A percentile compares a stretch with the other conserved stretches of the same genome.
Conservation (phyloP, 2,113 vertebrate genomes). For the Megalops atlanticus region DNA sequence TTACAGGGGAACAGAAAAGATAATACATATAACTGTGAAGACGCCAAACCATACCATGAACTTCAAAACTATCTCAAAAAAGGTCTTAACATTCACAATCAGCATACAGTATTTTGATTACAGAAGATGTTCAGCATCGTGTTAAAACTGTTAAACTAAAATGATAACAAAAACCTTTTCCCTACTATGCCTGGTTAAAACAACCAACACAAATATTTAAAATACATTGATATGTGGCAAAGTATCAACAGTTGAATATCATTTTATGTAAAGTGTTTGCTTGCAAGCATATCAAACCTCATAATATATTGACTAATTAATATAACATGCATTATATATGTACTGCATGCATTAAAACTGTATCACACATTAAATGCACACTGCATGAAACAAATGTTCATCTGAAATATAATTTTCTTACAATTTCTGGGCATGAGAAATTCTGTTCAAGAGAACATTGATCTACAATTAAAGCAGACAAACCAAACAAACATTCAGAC, state of each 20-base stretch:
- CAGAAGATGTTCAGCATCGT: no score
- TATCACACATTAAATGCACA: not conserved
- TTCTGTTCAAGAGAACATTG: slow-evolving; percentile 73
- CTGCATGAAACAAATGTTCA: not conserved
- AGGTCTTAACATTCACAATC: not conserved
- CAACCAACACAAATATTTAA: no score
- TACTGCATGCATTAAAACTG: not conserved
- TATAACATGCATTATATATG: not conserved
- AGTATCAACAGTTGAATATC: no score
- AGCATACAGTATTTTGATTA: not conserved
- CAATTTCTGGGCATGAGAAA: slow-evolving; percentile 78
- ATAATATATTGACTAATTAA: no score
- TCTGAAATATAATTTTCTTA: slow-evolving; percentile 50
- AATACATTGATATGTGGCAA: no score
- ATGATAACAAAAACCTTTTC: no score
- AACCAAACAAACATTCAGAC: not conserved
- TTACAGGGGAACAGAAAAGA: not conserved
- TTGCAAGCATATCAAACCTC: no score
- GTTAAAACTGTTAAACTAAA: no score
- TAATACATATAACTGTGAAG: not conserved
- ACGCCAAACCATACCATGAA: not conserved
- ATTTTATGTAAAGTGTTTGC: no score
- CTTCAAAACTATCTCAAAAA: not conserved
- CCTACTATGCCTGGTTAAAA: no score
- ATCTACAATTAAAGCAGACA: slow-evolving; percentile 55